Conservation (phyloP, 2,888 invertebrate species). For the Rhorus exstirpatorius region DNA sequence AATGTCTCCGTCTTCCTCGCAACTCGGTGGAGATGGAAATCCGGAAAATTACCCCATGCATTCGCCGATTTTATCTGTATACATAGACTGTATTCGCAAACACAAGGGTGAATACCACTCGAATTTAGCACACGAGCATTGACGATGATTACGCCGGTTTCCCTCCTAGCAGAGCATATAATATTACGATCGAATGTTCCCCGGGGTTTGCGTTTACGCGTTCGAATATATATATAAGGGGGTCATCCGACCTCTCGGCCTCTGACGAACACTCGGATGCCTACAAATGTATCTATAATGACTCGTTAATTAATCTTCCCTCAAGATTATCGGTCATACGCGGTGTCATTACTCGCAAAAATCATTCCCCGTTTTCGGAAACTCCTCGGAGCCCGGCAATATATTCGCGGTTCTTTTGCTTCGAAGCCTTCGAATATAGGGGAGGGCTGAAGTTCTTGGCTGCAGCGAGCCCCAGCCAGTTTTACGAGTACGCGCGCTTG, state of each 20-base stretch:
- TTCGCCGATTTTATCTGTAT: neutral
- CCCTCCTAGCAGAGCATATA: neutral
- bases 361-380: constrained; percentile 23
- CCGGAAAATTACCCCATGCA: constrained; percentile 21
- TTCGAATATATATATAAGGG: neutral
- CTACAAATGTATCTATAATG: constrained; percentile 21
- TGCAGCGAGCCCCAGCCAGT: constrained; percentile 59
- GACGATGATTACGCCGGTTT: neutral
- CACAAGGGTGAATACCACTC: neutral
- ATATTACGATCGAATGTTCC: constrained; percentile 18
- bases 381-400: neutral
- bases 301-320: constrained; percentile 31
- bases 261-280: neutral
- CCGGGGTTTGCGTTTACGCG: constrained; percentile 8
- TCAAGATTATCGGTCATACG: neutral
- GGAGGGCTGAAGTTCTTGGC: constrained; percentile 26
- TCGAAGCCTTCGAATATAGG: neutral
- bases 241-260: neutral
- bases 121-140: neutral
- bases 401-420: neutral
- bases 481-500: constrained; percentile 75
- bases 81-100: neutral
- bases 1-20: neutral
- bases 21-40: neutral
- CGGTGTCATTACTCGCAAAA: neutral